Evolutionary conservation across 2,113 vertebrate species (phyloP), one percentile per base, ranked within the genome.

Genomic region (Alexandromys fortis): DNA sequence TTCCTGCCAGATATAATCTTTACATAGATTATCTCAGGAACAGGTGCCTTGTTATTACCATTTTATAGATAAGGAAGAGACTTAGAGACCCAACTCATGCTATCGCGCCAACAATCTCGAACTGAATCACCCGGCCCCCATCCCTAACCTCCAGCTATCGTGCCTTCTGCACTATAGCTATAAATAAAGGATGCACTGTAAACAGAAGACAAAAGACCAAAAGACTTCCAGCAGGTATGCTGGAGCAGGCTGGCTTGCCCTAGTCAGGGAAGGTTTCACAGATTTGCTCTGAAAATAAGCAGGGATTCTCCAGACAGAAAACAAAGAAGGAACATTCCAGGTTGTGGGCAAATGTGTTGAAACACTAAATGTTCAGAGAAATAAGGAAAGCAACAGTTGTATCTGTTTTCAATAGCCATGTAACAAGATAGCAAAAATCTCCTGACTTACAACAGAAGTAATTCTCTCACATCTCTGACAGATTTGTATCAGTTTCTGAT

Each of bases 271-370:
- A 89, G 22, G 0, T 1, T 72, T 86, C 78, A 70, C 45, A 68
- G 67, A 85, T 89, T 72, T 76, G 1, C 16, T 82, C 35, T 91
- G 49, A 86, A 95, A 96, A 77, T 30, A 76, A 94, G 49, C 11
- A 77, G 9, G 3, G 26, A 82, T 78, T 81, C 92, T 96, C 77
- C 72, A 79, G 21, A 35, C 33, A 92, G 35, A 88, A 93, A 35
- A 68, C 16, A 85, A 14, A 45, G 5, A 49, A 89, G 65, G 70
- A 45, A 7, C 14, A 89, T 89, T 92, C 76, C 30, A 91, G 42
- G 7, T 9, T n/a, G 35, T 33, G 33, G 1, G 10, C 30, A 79
- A 72, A 88, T 45, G 9, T 45, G 5, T 45, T 21, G 75, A 45
- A 91, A 38, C 61, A 52, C 11, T 65, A 45, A 91, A 45, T 1